Base-by-base conservation (phyloP, 1,140 invertebrate species). In the Zelostemma sp. region DNA sequence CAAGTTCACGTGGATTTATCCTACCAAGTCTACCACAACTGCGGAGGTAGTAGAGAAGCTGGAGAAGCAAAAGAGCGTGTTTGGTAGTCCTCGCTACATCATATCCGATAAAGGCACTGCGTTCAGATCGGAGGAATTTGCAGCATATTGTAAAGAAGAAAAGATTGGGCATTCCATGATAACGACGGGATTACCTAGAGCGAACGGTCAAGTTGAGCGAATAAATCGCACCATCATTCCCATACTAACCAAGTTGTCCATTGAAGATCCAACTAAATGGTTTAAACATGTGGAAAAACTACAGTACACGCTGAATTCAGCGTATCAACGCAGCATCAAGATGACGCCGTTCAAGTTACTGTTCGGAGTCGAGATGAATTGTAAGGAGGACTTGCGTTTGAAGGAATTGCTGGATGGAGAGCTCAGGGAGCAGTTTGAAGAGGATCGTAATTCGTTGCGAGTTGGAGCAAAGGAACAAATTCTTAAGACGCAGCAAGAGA, bases 401-500 rank as follows among this genome's bases (percentile, higher is more conserved):
- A 45, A 47, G 11, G 58, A 69, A 8, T 33, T 59, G 25, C 14
- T 69, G 14, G 61, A 70, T 9, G 41, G 51, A 14, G 57, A 69
- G 38, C 16, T 56, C 3, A 6, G 17, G 15, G 6, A 47, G 25
- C 15, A 15, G 3, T 70, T 71, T 48, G n/a, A 38, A 1, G 49
- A 72, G 11, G 6, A 47, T 15, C 25, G 35, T 18, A 25, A 43
- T 1, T 12, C 43, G 25, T 12, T 31, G 11, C 33, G 57, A 49
- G 18, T 25, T 16, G 19, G 17, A 38, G 75, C 76, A 0, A 79
- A 75, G 41, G 25, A 72, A 43, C 61, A 76, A 6, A 76, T 82
- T 40, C 12, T 64, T n/a, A 80, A 81, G 50, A 56, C 73, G n/a
- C 78, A 84, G 59, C 63, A 77, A 33, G 74, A 78, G 64, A 81